Evolutionary conservation across 1,140 invertebrate species (phyloP).

Genomic region (Bombus confusus): DNA sequence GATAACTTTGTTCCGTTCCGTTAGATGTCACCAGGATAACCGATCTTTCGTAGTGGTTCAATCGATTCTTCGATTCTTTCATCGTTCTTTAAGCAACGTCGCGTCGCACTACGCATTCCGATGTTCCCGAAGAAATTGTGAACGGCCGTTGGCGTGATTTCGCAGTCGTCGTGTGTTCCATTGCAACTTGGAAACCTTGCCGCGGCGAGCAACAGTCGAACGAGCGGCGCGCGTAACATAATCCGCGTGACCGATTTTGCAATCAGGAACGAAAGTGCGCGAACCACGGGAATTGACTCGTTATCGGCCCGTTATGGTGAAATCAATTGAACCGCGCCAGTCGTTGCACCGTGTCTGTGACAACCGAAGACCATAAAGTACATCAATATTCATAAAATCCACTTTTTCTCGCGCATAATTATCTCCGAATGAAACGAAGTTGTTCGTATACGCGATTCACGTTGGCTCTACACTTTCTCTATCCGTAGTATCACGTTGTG

Average conservation of each 20-base stretch:
- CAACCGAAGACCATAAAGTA: background rate
- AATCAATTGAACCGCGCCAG: constrained; percentile 27
- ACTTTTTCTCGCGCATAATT: background rate
- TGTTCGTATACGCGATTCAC: background rate
- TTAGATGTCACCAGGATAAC: background rate
- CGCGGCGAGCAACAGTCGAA: background rate
- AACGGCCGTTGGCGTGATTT: constrained; percentile 2
- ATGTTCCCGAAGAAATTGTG: constrained; percentile 13
- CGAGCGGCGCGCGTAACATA: constrained; percentile 20
- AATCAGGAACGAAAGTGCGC: constrained; percentile 33
- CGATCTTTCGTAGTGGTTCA: background rate
- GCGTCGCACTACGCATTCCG: constrained; percentile 3
- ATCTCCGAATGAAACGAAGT: background rate
- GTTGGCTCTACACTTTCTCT: background rate
- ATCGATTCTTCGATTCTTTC: background rate
- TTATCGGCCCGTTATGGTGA: constrained; percentile 17
- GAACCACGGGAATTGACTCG: constrained; percentile 20
- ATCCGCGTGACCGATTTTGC: constrained; percentile 41
- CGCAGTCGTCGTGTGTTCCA: background rate
- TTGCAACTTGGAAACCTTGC: background rate
- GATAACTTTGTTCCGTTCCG: background rate
- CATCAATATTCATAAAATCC: background rate
- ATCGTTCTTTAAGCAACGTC: background rate
- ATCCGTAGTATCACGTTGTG: too few relatives aligned
- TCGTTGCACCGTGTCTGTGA: background rate